Evolutionary conservation across 2,113 vertebrate species (phyloP), one percentile per base, ranked within the genome.

Genomic region (Podilymbus podiceps): DNA sequence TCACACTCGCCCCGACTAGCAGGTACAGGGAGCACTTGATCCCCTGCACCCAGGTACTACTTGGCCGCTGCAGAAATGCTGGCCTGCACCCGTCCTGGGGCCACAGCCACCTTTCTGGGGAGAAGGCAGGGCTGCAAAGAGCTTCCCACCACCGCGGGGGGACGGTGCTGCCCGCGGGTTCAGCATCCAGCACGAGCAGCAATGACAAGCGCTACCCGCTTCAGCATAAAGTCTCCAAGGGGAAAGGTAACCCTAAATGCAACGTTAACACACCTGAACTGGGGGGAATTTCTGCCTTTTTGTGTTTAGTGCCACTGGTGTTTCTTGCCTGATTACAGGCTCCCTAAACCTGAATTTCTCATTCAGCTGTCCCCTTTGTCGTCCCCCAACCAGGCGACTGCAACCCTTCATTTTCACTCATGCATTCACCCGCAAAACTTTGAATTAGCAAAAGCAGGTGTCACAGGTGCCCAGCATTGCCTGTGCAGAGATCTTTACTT

Each of bases 131-230:
- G 33, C 42, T 52, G 12, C 0, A 0, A 40, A 82, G 53, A 67
- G 35, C 62, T 55, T 85, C 25, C n/a, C 16, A 8, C 4, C 5
- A 6, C 62, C 1, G 1, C 12, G 59, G 28, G 16, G 12, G 8
- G 8, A 62, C 33, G 15, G 15, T 85, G 17, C 44, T 2, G 1
- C 60, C 35, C 0, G 1, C 2, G 5, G 21, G n/a, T 15, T 85
- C 58, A 46, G 20, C 14, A 18, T 5, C 2, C 0, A 53, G 56
- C 2, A 5, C 0, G 3, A 66, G 10, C 2, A 2, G 28, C 59
- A 87, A 71, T 55, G 28, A 25, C 21, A 50, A 16, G n/a, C 10
- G 47, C 33, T 42, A 22, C 3, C 24, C n/a, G 11, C 66, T 72
- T 40, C 0, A 0, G 66, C 35, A 49, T 33, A 44, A 63, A 60